A percentile compares a stretch with the other conserved stretches of the same genome.
Evolutionary conservation across 2,113 vertebrate genomes (phyloP).

Genomic region (Onychostruthus taczanowskii): DNA sequence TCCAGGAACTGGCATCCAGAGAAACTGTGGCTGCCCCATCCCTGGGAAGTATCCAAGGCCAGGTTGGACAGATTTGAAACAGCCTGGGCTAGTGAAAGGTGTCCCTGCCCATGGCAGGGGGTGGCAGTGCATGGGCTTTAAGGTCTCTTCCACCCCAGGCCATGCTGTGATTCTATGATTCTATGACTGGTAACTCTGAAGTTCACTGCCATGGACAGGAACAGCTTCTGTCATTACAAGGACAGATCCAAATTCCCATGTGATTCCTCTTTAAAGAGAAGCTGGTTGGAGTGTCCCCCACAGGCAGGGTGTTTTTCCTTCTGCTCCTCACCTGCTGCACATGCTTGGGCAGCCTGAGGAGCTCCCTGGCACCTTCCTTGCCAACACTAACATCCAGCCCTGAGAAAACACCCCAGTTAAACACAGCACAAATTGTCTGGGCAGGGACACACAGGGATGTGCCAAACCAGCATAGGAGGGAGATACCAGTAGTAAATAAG

Average conservation of each 20-base stretch:
- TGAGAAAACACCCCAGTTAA: neutral
- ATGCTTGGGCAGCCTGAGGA: accelerated
- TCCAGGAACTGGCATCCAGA: neutral
- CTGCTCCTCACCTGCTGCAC: neutral
- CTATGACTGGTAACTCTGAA: neutral
- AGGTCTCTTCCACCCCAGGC: neutral
- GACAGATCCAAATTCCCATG: accelerated
- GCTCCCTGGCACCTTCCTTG: neutral
- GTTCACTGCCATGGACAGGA: neutral
- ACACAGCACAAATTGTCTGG: neutral
- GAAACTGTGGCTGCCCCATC: neutral
- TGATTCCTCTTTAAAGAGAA: accelerated
- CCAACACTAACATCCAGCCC: neutral
- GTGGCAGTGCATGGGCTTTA: neutral
- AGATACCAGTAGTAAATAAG: neutral
- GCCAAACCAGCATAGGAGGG: neutral
- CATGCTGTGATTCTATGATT: neutral
- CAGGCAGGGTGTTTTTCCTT: neutral
- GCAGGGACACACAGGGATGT: neutral
- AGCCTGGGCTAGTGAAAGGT: neutral
- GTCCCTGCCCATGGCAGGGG: neutral
- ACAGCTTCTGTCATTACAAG: neutral
- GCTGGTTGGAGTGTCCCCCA: accelerated
- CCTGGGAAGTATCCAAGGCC: neutral
- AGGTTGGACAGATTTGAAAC: neutral